Percentiles rank a stretch among this genome's conserved stretches.
Evolutionary conservation across 1,140 invertebrate species (phyloP).

Genomic region (Drosophila hydei): DNA sequence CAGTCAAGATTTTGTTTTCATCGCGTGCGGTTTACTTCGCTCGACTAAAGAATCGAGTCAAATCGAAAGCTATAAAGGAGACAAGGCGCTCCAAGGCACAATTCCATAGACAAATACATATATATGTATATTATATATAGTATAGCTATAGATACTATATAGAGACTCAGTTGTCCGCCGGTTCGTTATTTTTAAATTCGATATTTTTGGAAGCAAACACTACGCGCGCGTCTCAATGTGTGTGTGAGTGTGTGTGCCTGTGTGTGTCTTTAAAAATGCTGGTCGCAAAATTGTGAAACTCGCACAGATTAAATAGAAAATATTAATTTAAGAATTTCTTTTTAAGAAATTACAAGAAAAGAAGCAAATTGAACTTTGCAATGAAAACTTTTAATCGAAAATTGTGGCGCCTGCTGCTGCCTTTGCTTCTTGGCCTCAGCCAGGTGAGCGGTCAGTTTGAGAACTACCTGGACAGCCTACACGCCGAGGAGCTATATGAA

Average conservation of each 20-base stretch:
- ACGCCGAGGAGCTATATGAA: conserved; percentile 71
- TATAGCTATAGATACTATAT: conserved; percentile 28
- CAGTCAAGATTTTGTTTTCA: conserved; percentile 69
- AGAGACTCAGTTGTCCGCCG: conserved; percentile 24
- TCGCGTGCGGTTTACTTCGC: conserved; percentile 63
- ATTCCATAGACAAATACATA: conserved; percentile 58
- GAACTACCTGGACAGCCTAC: conserved; percentile 69
- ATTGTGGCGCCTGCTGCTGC: conserved; percentile 45
- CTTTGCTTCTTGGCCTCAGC: conserved; percentile 28
- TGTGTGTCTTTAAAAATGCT: conserved; percentile 58
- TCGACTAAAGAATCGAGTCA: conserved; percentile 25
- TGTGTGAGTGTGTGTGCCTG: conserved; percentile 17
- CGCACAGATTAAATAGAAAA: conserved; percentile 21
- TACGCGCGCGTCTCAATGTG: conserved; percentile 3
- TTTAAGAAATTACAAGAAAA: background rate
- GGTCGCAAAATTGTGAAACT: conserved; percentile 65
- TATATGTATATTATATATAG: conserved; percentile 24
- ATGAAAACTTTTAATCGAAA: conserved; percentile 59
- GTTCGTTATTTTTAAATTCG: conserved; percentile 51
- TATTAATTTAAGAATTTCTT: conserved; percentile 22
- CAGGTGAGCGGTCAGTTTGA: conserved; percentile 58
- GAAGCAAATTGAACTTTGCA: conserved; percentile 20
- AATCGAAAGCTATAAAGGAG: conserved; percentile 17
- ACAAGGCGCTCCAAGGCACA: conserved; percentile 60
- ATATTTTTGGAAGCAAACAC: conserved; percentile 50